These are phyloP conservation scores for Leucoptera coffeella DNA, from an alignment of 2,888 invertebrate species.

Conservation along the genomic window DNA sequence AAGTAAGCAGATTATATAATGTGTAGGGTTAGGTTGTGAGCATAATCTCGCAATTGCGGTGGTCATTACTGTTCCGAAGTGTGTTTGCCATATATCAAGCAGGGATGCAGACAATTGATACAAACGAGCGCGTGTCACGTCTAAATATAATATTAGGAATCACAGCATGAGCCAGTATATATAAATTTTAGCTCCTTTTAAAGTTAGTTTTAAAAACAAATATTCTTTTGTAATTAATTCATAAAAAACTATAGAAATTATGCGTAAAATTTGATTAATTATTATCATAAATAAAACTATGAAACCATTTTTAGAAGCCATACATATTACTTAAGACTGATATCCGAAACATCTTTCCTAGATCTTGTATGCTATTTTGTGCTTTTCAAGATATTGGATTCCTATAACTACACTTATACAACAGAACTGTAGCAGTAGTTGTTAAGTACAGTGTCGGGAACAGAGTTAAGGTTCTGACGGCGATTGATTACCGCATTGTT, in stretches of 20 bases:
- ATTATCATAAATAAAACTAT: not conserved
- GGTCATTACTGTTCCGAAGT: slow-evolving; percentile 53
- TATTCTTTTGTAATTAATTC: too few species aligned
- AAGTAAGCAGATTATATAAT: too few species aligned
- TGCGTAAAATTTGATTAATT: not conserved
- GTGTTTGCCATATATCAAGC: slow-evolving; percentile 47
- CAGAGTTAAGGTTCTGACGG: not conserved
- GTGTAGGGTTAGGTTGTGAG: too few species aligned
- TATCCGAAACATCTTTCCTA: too few species aligned
- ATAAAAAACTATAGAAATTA: too few species aligned
- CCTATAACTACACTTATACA: too few species aligned
- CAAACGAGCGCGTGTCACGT: slow-evolving; percentile 52
- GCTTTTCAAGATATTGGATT: too few species aligned
- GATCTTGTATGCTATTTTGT: too few species aligned
- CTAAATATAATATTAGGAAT: slow-evolving; percentile 56
- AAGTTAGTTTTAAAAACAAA: not conserved
- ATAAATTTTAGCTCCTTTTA: slow-evolving; percentile 28
- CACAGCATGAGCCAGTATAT: slow-evolving; percentile 54
- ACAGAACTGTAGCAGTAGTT: too few species aligned
- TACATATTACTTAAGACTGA: too few species aligned
- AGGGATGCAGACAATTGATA: slow-evolving; percentile 50
- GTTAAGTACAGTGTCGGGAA: too few species aligned
- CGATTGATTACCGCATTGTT: slow-evolving; percentile 10
- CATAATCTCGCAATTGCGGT: slow-evolving; percentile 47
- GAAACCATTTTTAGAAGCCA: too few species aligned